Evolutionary conservation across 2,888 invertebrate species (phyloP).

Genomic region (Melipona beecheii): DNA sequence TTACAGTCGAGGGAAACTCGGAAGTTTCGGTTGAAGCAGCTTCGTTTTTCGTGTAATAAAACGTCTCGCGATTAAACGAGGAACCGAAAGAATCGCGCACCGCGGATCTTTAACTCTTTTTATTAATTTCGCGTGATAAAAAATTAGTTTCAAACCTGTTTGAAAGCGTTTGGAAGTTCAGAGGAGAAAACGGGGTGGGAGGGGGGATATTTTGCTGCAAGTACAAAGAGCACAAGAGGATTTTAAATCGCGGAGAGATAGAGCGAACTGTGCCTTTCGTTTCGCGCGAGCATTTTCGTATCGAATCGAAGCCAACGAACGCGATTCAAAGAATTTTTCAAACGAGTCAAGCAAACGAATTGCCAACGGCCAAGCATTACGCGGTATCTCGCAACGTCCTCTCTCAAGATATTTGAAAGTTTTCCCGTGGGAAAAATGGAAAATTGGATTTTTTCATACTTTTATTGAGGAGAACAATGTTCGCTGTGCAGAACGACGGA

Average conservation of each 20-base stretch:
- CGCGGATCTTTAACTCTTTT: background rate
- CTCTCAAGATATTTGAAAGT: background rate
- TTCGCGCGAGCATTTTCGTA: background rate
- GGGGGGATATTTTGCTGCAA: background rate
- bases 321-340: background rate
- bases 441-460: conserved; percentile 9
- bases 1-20: background rate
- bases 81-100: background rate
- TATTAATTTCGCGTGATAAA: background rate
- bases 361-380: background rate
- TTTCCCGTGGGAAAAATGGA: background rate
- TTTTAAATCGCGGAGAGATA: background rate
- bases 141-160: background rate
- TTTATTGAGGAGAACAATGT: background rate
- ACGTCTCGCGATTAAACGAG: background rate
- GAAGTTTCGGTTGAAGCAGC: background rate
- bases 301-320: background rate
- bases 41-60: background rate
- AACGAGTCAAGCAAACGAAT: background rate
- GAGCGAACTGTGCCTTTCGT: background rate
- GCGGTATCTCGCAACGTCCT: background rate
- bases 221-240: background rate
- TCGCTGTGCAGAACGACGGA: background rate
- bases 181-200: background rate
- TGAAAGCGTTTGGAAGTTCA: background rate